phyloP scores from a whole-genome alignment of 2,113 vertebrate species.

The Halcyon malimbica region DNA sequence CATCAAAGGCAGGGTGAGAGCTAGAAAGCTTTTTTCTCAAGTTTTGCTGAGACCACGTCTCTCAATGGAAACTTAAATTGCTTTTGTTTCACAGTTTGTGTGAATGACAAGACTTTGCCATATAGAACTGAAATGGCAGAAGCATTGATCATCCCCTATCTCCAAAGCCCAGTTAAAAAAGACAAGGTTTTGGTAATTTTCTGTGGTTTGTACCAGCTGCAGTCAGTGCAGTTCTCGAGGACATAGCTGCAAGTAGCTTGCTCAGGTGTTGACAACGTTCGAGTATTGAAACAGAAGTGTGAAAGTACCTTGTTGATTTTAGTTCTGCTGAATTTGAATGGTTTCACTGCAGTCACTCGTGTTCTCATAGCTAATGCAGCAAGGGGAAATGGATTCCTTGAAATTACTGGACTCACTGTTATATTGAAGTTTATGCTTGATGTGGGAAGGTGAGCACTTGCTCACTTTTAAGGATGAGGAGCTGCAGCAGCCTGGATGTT shows the following conservation, averaged over 20 bases:
- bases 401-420: neutral
- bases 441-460: neutral
- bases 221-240: neutral
- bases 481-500: neutral
- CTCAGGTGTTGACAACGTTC: neutral
- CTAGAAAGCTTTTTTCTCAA: neutral
- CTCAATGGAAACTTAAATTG: neutral
- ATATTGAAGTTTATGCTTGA: neutral
- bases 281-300: neutral
- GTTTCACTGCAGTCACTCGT: neutral
- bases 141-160: neutral
- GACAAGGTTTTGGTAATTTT: neutral
- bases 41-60: neutral
- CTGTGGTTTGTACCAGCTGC: neutral
- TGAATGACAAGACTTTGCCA: neutral
- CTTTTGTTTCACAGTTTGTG: neutral
- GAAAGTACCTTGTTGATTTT: neutral
- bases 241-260: neutral
- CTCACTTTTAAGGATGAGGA: neutral
- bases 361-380: fast-evolving
- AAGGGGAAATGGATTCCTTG: fast-evolving
- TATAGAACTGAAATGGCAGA: neutral
- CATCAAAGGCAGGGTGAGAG: neutral
- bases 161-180: neutral
- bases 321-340: neutral